These are phyloP conservation scores for Augiades crinisus DNA, from an alignment of 2,888 invertebrate species.

Conservation along the genomic window DNA sequence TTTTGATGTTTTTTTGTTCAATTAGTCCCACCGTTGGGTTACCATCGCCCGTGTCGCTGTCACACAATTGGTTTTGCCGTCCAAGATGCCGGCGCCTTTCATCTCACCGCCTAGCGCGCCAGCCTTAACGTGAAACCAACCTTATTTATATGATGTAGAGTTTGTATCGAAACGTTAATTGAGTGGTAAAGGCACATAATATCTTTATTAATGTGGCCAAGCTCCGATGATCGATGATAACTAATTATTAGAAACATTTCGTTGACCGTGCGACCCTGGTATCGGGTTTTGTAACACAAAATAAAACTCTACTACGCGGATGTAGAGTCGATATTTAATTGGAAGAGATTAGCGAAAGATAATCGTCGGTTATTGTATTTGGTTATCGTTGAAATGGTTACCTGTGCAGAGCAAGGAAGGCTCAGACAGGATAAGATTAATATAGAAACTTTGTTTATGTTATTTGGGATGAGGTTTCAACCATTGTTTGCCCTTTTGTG, in stretches of 20 bases:
- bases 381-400: slow-evolving; percentile 64
- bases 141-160: slow-evolving; percentile 27
- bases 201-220: slow-evolving; percentile 75
- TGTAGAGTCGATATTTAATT: slow-evolving; percentile 35
- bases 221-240: slow-evolving; percentile 75
- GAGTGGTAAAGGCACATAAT: slow-evolving; percentile 62
- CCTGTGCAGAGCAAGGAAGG: slow-evolving; percentile 44
- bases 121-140: slow-evolving; percentile 21
- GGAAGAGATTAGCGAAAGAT: slow-evolving; percentile 54
- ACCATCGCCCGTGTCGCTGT: slow-evolving; percentile 43
- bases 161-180: slow-evolving; percentile 28
- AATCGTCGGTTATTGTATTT: slow-evolving; percentile 74
- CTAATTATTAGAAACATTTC: slow-evolving; percentile 77
- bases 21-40: slow-evolving; percentile 35
- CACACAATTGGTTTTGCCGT: slow-evolving; percentile 69
- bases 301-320: slow-evolving; percentile 31
- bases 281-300: neutral
- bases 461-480: slow-evolving; percentile 26
- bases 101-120: slow-evolving; percentile 54
- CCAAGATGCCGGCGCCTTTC: slow-evolving; percentile 62
- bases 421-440: slow-evolving; percentile 39
- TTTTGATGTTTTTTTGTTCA: slow-evolving; percentile 50
- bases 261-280: slow-evolving; percentile 58
- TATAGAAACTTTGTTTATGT: slow-evolving; percentile 16
- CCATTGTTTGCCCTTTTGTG: slow-evolving; percentile 17